Percentiles rank a stretch among this genome's conserved stretches.
These are phyloP conservation scores for Tringa solitaria DNA, from an alignment of 2,113 vertebrate species.

Conservation along the genomic window DNA sequence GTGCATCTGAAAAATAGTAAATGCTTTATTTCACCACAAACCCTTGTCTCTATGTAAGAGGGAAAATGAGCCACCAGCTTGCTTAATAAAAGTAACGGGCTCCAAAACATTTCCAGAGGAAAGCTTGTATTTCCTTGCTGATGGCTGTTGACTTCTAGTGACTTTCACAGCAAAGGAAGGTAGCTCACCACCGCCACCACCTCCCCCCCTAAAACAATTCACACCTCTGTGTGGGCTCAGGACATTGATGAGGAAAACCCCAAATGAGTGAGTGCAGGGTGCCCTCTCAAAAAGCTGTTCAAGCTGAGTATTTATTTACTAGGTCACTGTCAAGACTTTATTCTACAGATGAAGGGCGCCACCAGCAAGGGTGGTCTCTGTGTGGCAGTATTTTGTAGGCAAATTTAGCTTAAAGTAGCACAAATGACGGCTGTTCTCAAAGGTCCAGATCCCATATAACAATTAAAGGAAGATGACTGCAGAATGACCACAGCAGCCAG, in stretches of 20 bases:
- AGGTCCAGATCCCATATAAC: background rate
- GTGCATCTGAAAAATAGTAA: background rate
- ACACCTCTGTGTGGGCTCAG: background rate
- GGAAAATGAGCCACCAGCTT: background rate
- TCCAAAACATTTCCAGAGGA: background rate
- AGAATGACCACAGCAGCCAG: background rate
- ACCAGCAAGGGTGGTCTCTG: conserved; percentile 27
- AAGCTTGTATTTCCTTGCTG: background rate
- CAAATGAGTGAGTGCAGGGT: background rate
- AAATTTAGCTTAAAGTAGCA: background rate
- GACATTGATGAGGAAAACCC: background rate
- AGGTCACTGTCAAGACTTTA: background rate
- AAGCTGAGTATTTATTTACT: background rate
- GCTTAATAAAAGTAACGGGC: background rate
- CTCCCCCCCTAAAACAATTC: background rate
- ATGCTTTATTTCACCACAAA: background rate
- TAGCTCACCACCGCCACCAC: background rate
- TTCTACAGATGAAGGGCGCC: background rate
- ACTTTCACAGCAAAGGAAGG: background rate
- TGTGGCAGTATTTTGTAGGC: background rate
- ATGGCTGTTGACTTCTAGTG: background rate
- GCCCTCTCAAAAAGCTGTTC: background rate
- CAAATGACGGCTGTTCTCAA: background rate
- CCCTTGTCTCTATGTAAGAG: background rate
- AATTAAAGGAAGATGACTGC: background rate